Evolutionary conservation across 1,140 invertebrate genomes (phyloP), one percentile per base, ranked within the genome.

Genomic region (Protaetia brevitarsis): DNA sequence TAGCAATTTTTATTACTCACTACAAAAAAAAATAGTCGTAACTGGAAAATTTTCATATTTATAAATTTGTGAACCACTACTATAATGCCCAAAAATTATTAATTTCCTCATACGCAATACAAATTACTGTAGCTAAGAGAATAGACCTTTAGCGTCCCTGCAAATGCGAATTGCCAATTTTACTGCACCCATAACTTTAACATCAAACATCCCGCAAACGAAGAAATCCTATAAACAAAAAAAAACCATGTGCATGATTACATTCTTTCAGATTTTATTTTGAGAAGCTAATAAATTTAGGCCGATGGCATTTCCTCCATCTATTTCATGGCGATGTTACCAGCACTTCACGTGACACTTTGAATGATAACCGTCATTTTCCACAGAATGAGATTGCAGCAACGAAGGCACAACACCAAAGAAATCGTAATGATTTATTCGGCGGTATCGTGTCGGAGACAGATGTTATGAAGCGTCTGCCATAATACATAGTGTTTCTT

Each of bases 351-450:
- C 27, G 57, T 59, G 57, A 59, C 57, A 59, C 57, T 59, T 31
- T 59, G 57, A 59, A 16, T 31, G 57, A 59, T 59, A 31, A 31
- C 26, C 57, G 57, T 59, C 29, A 59, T 59, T 59, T 59, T 59
- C 57, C 26, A 59, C 26, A n/a, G 57, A 59, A 59, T 59, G 57
- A 59, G 57, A 59, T 59, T 29, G 57, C 57, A 59, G 57, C 16
- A n/a, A n/a, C n/a, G 11, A 28, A 11, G 26, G 41, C 41, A 51
- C 16, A 51, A 51, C 41, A 51, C 19, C 19, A 23, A 51, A 51
- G 37, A 51, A 19, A 51, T 8, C 11, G 41, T 51, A 51, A 51
- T 51, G 41, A 51, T 51, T 51, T 51, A 51, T 51, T 51, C 41
- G 19, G 41, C 41, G 41, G 26, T 51, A 51, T 51, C 26, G 41